Evolutionary conservation across 2,797 vertebrate species (phyloP), one percentile per base, ranked within the genome.

Genomic region (Lophius americanus): DNA sequence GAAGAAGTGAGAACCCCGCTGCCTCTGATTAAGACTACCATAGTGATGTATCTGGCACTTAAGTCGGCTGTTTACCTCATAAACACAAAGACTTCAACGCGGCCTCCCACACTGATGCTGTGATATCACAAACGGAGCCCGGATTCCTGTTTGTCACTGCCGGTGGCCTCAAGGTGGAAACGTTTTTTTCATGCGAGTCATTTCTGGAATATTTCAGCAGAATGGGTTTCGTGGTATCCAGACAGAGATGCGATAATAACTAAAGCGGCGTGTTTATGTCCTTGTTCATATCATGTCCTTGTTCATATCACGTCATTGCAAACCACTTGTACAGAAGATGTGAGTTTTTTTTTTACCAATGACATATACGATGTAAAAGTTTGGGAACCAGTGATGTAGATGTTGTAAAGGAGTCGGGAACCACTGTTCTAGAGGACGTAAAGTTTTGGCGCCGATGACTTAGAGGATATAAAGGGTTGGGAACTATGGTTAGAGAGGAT

Each of bases 1-100:
- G 86, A 77, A 82, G 76, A 85, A 89, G 85, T 85, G 86, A 88
- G 72, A 88, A 85, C 85, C 85, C 88, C 57, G 76, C 83, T 50
- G 84, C 79, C 70, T 82, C 84, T 89, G 87, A 91, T 91, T 91
- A 91, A 85, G 83, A 86, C 82, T 74, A 90, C 78, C 86, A 85
- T 89, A 90, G 87, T 91, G 87, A 91, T 88, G 87, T 89, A 91
- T 91, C 85, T 89, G 87, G 86, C 88, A 84, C 82, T 89, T 86
- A 88, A 87, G 81, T 88, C 86, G 75, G 78, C 79, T 86, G 83
- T 91, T 91, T 90, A 88, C 84, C 79, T 88, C 86, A 86, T 89
- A 85, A 91, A 88, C 84, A 83, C 84, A 78, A 79, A 87, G 85
- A 75, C 81, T 78, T 86, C 74, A 86, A 65, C 82, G 75, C 70